phyloP scores from a whole-genome alignment of 1,140 invertebrate species.

The Trichonephila clavipes region DNA sequence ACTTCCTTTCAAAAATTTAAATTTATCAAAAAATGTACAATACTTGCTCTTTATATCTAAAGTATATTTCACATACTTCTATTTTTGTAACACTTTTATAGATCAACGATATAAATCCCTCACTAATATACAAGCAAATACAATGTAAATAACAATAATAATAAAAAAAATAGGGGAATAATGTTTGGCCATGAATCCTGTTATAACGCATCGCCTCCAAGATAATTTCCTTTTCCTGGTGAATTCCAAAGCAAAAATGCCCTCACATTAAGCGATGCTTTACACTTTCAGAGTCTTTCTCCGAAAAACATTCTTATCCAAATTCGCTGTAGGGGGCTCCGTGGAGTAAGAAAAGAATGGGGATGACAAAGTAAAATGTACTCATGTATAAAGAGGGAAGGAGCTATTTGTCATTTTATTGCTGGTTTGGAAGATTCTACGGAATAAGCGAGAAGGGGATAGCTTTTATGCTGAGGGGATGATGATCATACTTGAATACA shows the following conservation, averaged over 20 bases:
- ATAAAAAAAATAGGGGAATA: too few relatives aligned
- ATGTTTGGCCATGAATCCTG: neutral
- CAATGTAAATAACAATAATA: too few relatives aligned
- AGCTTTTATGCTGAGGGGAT: neutral
- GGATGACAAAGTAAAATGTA: neutral
- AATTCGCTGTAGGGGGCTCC: neutral
- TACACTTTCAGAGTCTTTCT: neutral
- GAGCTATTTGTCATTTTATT: neutral
- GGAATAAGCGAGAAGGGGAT: too few relatives aligned
- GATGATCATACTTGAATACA: neutral
- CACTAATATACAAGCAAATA: too few relatives aligned
- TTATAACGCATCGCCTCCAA: neutral
- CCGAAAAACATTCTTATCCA: neutral
- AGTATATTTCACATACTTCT: too few relatives aligned
- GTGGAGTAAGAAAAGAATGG: neutral
- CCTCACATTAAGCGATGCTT: neutral
- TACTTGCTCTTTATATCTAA: too few relatives aligned
- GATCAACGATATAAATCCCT: too few relatives aligned
- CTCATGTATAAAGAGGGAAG: neutral
- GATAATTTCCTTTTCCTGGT: neutral
- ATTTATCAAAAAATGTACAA: too few relatives aligned
- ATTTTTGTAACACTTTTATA: too few relatives aligned
- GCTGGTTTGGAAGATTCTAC: neutral
- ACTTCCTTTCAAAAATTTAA: too few relatives aligned
- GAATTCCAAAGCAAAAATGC: slow-evolving; percentile 16